Conservation (phyloP, 2,888 invertebrate species). For the Acronicta leporina region DNA sequence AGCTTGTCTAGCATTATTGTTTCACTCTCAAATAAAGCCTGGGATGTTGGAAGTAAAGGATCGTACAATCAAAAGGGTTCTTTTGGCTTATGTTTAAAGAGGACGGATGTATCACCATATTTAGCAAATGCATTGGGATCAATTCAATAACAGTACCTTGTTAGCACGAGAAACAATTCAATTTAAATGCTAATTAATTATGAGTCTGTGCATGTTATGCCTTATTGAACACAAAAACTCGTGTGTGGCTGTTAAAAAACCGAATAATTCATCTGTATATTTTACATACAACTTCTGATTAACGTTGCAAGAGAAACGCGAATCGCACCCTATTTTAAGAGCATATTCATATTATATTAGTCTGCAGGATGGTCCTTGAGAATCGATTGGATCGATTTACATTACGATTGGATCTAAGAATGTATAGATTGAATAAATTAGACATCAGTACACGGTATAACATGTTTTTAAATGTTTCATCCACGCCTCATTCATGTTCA, state of each 20-base stretch:
- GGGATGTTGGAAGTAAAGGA: neutral
- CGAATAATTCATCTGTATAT: constrained; percentile 36
- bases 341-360: constrained; percentile 34
- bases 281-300: constrained; percentile 21
- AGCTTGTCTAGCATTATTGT: no score
- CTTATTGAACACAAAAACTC: constrained; percentile 37
- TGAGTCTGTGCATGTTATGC: constrained; percentile 39
- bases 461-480: constrained; percentile 19
- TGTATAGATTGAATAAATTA: constrained; percentile 49
- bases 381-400: constrained; percentile 55
- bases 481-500: constrained; percentile 31
- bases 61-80: no score
- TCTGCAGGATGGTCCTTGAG: constrained; percentile 56
- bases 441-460: constrained; percentile 22
- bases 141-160: neutral
- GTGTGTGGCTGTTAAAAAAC: constrained; percentile 21
- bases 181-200: constrained; percentile 42
- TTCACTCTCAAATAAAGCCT: neutral
- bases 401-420: constrained; percentile 49
- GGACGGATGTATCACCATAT: neutral
- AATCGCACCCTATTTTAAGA: constrained; percentile 50
- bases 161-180: constrained; percentile 24
- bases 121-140: constrained; percentile 4
- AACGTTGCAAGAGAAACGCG: constrained; percentile 21
- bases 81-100: neutral